Conservation (phyloP, 1,140 invertebrate species). For the Melipona quadrifasciata region DNA sequence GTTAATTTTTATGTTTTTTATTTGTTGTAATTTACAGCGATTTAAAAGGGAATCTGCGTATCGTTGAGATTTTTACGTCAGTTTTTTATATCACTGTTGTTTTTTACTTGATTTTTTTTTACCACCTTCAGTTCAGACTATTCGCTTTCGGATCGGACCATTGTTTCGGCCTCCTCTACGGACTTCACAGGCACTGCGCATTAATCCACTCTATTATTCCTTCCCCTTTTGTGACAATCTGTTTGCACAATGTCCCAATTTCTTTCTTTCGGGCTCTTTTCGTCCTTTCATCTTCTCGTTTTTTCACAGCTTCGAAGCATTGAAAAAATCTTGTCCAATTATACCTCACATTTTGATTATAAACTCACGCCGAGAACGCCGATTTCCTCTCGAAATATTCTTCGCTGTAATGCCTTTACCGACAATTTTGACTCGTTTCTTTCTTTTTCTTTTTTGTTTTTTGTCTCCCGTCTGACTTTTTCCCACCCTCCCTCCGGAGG, state of each 20-base stretch:
- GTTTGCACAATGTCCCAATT: not conserved
- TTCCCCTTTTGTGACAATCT: not conserved
- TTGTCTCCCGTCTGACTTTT: not conserved
- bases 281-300: not conserved
- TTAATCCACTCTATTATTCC: constrained; percentile 5
- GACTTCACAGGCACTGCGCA: not conserved
- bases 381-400: not conserved
- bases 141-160: not conserved
- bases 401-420: no score
- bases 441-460: not conserved
- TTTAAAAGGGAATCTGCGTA: no score
- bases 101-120: not conserved
- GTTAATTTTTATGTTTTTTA: no score
- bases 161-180: not conserved
- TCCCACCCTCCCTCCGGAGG: no score
- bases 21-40: no score
- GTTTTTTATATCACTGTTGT: no score
- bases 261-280: not conserved
- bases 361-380: not conserved
- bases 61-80: no score
- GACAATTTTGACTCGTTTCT: not conserved
- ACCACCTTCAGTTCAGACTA: not conserved
- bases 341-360: not conserved
- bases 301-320: not conserved
- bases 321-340: not conserved